These are phyloP conservation scores for Beroe ovata DNA, from an alignment of 37 sponge, comb jelly and placozoan genomes.

Conservation along the genomic window DNA sequence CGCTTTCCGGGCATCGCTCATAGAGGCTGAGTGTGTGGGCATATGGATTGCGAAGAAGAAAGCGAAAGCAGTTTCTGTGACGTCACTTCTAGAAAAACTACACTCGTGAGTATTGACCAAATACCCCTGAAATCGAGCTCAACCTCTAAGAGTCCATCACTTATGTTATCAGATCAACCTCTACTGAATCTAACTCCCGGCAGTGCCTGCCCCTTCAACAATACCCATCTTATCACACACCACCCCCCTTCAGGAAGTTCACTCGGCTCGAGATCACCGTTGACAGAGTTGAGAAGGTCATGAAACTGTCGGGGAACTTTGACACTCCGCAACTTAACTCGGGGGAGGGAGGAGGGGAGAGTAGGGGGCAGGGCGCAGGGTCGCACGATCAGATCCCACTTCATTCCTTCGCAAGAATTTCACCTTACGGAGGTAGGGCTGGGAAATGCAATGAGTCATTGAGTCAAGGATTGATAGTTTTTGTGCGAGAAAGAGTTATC, in stretches of 20 bases:
- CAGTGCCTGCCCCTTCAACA: too few species aligned
- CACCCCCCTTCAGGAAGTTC: background rate
- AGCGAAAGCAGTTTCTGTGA: slow-evolving; percentile 44
- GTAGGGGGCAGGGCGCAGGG: background rate
- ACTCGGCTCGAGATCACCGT: background rate
- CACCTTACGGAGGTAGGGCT: slow-evolving; percentile 42
- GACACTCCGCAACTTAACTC: background rate
- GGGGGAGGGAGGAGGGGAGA: background rate
- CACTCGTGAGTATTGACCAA: slow-evolving; percentile 35
- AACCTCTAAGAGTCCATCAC: too few species aligned
- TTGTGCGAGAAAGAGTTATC: too few species aligned
- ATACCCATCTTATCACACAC: too few species aligned
- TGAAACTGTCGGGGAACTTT: background rate
- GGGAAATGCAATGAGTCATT: too few species aligned
- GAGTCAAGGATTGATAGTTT: too few species aligned
- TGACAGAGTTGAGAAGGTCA: background rate
- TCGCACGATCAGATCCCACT: background rate
- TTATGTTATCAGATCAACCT: too few species aligned
- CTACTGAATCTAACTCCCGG: too few species aligned
- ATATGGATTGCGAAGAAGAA: slow-evolving; percentile 32
- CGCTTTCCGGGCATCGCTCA: slow-evolving; percentile 65
- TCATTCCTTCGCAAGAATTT: background rate
- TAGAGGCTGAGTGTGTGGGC: slow-evolving; percentile 46
- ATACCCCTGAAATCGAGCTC: background rate
- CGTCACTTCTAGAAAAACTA: slow-evolving; percentile 57